Evolutionary conservation across 2,113 vertebrate species (phyloP), one percentile per base, ranked within the genome.

Genomic region (Aspiorhynchus laticeps): DNA sequence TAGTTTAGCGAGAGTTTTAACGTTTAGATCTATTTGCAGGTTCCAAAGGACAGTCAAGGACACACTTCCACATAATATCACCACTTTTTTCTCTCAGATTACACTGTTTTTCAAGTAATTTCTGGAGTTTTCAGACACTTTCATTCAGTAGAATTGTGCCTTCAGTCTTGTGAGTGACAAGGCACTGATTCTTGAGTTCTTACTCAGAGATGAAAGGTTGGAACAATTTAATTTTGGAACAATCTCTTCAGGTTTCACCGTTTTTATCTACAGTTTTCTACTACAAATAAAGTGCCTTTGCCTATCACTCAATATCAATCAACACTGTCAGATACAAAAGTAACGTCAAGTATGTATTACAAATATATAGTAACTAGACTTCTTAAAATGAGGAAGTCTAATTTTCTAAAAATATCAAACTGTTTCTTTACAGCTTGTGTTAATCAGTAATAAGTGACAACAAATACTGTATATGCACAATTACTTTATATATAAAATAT

Each of bases 121-220:
- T 91, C 89, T 90, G 87, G 84, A 69, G 77, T 84, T 73, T 71
- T 87, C 84, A 87, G 87, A 88, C 90, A 89, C 89, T 90, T 69
- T 53, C 46, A 69, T 89, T 92, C 87, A 89, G 8, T 36, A 71
- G 67, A 71, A 38, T 19, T 26, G 5, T 26, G 24, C 41, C 92
- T 92, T 92, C 89, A 87, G 90, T 86, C 65, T 85, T 77, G 56
- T 81, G 80, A 88, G 59, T 79, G 83, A 51, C 90, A 91, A n/a
- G 21, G 33, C 71, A 74, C 4, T 74, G 71, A 74, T 74, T 74
- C 33, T 41, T 74, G 36, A 38, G 21, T 74, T 3, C 4, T 36
- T 36, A 36, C 33, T 75, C 4, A 2, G 33, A 71, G 38, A 43
- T 14, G 73, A 75, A 26, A 14, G 73, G 24, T 51, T 51, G 36